Base-by-base conservation (phyloP, 2,113 vertebrate species). In the Poicephalus meyeri region DNA sequence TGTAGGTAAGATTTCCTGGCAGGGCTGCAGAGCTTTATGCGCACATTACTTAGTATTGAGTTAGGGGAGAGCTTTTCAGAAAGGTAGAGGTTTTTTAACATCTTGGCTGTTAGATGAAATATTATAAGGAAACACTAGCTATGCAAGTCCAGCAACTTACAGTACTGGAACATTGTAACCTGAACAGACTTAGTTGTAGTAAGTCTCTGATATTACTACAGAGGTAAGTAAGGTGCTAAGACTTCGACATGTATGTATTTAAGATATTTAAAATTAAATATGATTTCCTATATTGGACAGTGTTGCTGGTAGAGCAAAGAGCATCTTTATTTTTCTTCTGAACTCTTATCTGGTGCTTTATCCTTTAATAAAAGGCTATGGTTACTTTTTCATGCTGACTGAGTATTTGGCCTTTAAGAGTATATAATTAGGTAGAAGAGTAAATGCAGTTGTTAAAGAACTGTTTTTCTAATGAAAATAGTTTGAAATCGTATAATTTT, bases 401-500 rank as follows among this genome's bases (percentile, higher is more conserved):
- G 47, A 95, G 83, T 95, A 92, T 93, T 96, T 97, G 95, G 91
- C 88, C 58, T 96, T 87, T 92, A 91, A 81, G 66, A 86, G 49
- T 77, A 85, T 97, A 52, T 95, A 93, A 96, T 97, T 96, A 92
- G 83, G 78, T 65, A 61, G 52, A 86, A 94, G 77, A 88, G 70
- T 84, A 90, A 90, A 95, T 96, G 77, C 80, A 92, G 96, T 96
- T 94, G 80, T 84, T 97, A 69, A 94, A 89, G 70, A 41, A 85
- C 69, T 89, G 37, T 28, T 96, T 96, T 80, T 95, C 81, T 55
- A 96, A 97, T 96, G 77, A 96, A 85, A 96, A 80, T 92, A 92
- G 89, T 92, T 93, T 80, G 85, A 90, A 88, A 94, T 95, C 88
- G 58, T 95, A 39, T 94, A 89, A 96, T 97, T 96, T 96, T 81